Evolutionary conservation across 2,113 vertebrate genomes (phyloP).

Genomic region (Chaetura pelagica): DNA sequence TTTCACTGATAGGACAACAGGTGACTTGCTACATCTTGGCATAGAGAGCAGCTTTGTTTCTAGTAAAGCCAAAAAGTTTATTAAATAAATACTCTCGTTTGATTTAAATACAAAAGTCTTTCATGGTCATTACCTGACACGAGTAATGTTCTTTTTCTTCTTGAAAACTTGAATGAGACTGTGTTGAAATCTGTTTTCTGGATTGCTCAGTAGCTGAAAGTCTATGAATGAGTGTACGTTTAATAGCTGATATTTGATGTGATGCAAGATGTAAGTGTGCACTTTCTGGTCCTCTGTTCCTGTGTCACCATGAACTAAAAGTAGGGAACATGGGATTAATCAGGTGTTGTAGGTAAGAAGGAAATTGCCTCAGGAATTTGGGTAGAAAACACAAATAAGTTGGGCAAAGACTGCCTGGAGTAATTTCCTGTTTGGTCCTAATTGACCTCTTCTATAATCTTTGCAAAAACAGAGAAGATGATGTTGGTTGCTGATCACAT

Average conservation of each 20-base stretch:
- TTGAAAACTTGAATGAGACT: neutral
- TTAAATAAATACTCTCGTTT: neutral
- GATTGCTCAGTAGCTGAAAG: neutral
- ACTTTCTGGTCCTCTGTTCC: neutral
- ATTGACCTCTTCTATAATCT: neutral
- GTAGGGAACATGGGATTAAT: neutral
- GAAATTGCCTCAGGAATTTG: neutral
- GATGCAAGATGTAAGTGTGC: neutral
- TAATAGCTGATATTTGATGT: neutral
- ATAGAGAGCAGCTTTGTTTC: neutral
- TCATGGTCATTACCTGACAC: neutral
- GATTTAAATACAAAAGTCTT: neutral
- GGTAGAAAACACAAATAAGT: neutral
- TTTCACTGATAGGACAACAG: neutral
- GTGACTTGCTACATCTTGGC: neutral
- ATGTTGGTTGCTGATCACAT: fast-evolving
- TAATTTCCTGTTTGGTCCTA: neutral
- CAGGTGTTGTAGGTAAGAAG: neutral
- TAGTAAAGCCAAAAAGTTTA: neutral
- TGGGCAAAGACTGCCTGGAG: neutral
- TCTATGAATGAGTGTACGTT: neutral
- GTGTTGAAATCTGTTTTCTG: neutral
- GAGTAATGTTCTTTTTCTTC: neutral
- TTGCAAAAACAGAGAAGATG: neutral
- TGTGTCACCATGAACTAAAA: neutral